A percentile compares a stretch with the other conserved stretches of the same genome.
phyloP scores from a whole-genome alignment of 2,113 vertebrate genomes.

The Corythornis madagascariensis region DNA sequence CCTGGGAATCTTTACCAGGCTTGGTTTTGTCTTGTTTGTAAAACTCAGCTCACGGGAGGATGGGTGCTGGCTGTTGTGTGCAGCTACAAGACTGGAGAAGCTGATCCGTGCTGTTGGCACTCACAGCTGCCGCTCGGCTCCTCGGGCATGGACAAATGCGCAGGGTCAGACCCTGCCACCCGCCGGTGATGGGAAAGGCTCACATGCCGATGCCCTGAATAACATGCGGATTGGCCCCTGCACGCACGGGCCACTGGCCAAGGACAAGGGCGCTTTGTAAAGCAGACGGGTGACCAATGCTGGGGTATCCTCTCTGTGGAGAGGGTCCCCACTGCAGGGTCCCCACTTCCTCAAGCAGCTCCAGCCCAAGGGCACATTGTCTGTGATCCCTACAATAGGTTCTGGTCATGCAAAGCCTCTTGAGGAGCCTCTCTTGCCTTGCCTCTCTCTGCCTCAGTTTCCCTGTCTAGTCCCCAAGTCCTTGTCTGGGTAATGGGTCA shows the following conservation, averaged over 20 bases:
- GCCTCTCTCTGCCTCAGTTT: background rate
- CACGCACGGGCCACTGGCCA: accelerated
- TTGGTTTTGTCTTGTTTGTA: background rate
- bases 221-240: background rate
- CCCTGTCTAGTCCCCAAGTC: accelerated
- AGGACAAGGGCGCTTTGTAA: slow-evolving; percentile 5
- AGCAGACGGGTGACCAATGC: accelerated
- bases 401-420: background rate
- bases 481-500: background rate
- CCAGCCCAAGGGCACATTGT: background rate
- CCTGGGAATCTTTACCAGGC: background rate
- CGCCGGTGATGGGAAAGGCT: background rate
- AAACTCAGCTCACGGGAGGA: accelerated
- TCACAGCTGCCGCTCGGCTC: background rate
- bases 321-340: accelerated
- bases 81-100: background rate
- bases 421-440: background rate
- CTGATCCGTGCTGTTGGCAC: accelerated
- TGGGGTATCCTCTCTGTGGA: background rate
- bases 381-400: background rate
- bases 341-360: background rate
- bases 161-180: background rate
- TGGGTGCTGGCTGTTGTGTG: background rate
- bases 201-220: background rate
- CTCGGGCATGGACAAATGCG: accelerated